Evolutionary conservation across 2,888 invertebrate species (phyloP), one percentile per base, ranked within the genome.

Genomic region (Operophtera brumata): DNA sequence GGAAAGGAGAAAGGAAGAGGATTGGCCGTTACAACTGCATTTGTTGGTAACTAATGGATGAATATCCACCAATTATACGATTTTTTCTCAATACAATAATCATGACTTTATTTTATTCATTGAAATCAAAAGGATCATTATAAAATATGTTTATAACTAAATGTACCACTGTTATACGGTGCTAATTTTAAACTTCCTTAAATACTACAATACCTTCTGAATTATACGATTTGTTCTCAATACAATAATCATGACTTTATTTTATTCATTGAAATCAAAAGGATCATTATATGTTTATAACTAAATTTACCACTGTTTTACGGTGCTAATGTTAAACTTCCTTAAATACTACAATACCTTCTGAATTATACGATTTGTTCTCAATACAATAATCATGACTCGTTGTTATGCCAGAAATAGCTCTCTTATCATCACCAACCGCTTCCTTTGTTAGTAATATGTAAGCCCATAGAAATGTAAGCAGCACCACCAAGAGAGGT

Each of bases 361-460:
- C 35, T 9, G 35, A 13, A 36, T 57, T 41, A 48, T 58, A 54
- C 13, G 39, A n/a, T 11, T 13, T 25, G 28, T 37, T 43, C n/a
- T 25, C n/a, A 46, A 36, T 46, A 20, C 44, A 54, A 47, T 37
- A 13, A 32, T 2, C 7, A 42, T n/a, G 36, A 36, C 11, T 54
- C 47, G 45, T 41, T 32, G 10, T 36, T n/a, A 36, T 13, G 13
- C 34, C 44, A 48, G 43, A 51, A 54, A 50, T 42, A 53, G 53
- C 48, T 55, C 35, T 49, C 25, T 63, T 65, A 67, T 66, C 58
- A 61, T 57, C 57, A 53, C 58, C 65, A 59, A 54, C 59, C 54
- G 42, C 47, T 59, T 69, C 69, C 62, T 64, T 70, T 71, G 80
- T 84, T 84, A 84, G 83, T 83, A 80, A 73, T 65, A 70, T 70